These are phyloP conservation scores for Thamnophis sirtalis DNA, from an alignment of 2,113 vertebrate genomes.

Conservation along the genomic window DNA sequence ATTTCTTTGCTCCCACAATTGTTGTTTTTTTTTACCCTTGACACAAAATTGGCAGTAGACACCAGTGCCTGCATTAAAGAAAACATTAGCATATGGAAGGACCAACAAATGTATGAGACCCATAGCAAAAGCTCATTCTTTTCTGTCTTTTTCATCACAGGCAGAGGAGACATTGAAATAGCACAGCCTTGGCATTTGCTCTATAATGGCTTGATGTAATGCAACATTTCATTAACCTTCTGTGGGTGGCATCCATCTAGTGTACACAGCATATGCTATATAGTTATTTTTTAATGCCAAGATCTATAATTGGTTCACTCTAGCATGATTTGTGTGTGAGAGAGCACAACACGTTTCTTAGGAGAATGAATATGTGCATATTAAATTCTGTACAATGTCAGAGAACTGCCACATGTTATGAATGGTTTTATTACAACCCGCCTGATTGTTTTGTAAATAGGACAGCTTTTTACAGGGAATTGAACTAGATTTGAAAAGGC, in stretches of 20 bases:
- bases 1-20: neutral
- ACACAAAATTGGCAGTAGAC: neutral
- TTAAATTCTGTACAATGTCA: slow-evolving; percentile 36
- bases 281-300: slow-evolving; percentile 17
- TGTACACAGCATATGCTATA: neutral
- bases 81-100: slow-evolving; percentile 15
- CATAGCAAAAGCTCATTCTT: neutral
- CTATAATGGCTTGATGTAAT: slow-evolving; percentile 36
- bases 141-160: neutral
- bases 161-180: slow-evolving; percentile 20
- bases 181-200: slow-evolving; percentile 33
- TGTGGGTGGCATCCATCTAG: slow-evolving; percentile 21
- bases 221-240: slow-evolving; percentile 57
- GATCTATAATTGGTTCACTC: slow-evolving; percentile 6
- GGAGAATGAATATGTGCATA: slow-evolving; percentile 21
- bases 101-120: neutral
- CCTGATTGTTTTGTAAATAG: slow-evolving; percentile 48
- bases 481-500: slow-evolving; percentile 39
- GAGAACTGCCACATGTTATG: slow-evolving; percentile 15
- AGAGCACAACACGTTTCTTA: neutral
- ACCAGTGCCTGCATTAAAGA: neutral
- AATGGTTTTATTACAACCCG: slow-evolving; percentile 29
- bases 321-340: neutral
- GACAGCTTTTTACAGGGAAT: slow-evolving; percentile 39
- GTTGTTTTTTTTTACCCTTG: slow-evolving; percentile 6